Evolutionary conservation across 2,888 invertebrate species (phyloP), one percentile per base, ranked within the genome.

Genomic region (Chouioia cunea): DNA sequence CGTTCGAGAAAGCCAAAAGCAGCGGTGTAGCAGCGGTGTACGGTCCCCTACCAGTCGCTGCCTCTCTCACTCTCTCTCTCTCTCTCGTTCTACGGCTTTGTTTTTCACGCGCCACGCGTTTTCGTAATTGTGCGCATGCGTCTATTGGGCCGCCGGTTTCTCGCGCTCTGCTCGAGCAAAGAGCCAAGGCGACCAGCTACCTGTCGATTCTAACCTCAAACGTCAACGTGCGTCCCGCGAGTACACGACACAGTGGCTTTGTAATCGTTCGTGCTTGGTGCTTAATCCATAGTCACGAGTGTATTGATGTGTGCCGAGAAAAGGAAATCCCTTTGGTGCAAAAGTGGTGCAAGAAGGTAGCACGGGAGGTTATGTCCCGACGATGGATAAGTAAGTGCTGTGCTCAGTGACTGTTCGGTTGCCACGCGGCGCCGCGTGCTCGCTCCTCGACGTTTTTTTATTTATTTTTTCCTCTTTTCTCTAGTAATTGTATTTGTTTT

Each of bases 181-280:
- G 10, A 36, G 36, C 36, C 36, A 10, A 36, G 36, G 36, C 36
- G 36, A 36, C 36, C 36, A 36, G 36, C 80, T 82, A 82, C 82
- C 82, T 82, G 80, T 81, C 82, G 82, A 80, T 81, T 79, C 79
- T 82, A 81, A 82, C 82, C 82, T 80, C 76, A 82, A 82, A 82
- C 77, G 81, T 80, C 80, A 80, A 79, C 77, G 78, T 77, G 76
- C 73, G 73, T 74, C 64, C 71, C 65, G 74, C 48, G 54, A 3
- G 27, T 27, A 27, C 10, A 18, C 14, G 15, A 12, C 12, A 14
- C 15, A 6, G 20, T 18, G 65, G 23, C 36, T 36, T 36, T 36
- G 4, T 36, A 12, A 10, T 36, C 6, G 6, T 36, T 10, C 1
- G 36, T 36, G 36, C 4, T 10, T 1, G 12, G 6, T 36, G 12